These are phyloP conservation scores for Archivesica marissinica DNA, from an alignment of 1,140 invertebrate genomes.

Conservation along the genomic window DNA sequence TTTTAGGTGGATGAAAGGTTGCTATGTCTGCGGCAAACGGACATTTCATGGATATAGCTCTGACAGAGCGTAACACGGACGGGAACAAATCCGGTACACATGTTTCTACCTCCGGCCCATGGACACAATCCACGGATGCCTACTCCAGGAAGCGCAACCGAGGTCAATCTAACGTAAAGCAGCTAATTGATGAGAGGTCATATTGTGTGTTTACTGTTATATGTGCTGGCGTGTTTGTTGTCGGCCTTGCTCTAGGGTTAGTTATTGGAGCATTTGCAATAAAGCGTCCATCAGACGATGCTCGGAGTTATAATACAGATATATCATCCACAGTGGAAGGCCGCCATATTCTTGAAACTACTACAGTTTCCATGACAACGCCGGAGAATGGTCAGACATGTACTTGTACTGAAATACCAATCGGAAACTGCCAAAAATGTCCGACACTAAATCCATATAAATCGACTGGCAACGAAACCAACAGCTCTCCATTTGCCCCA, in stretches of 20 bases:
- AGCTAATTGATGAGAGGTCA: background rate
- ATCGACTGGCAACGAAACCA: background rate
- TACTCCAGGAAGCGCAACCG: background rate
- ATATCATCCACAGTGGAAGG: background rate
- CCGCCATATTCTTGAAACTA: background rate
- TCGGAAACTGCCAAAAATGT: background rate
- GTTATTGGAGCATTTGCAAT: conserved; percentile 20
- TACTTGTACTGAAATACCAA: background rate
- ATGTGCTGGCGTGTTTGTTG: background rate
- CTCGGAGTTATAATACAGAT: background rate
- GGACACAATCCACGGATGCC: background rate
- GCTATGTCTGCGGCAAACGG: background rate
- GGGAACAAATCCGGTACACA: background rate
- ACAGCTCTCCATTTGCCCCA: conserved; percentile 16
- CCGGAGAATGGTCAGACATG: background rate
- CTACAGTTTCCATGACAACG: background rate
- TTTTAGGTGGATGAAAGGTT: background rate
- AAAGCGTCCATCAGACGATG: background rate
- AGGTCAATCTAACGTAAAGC: background rate
- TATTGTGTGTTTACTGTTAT: background rate
- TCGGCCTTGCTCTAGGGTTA: conserved; percentile 20
- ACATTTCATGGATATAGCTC: background rate
- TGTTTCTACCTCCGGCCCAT: background rate
- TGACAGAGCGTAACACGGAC: background rate
- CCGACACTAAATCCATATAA: conserved; percentile 14